Base-by-base conservation (phyloP, 2,797 vertebrate genomes). In the Tokudaia tokunoshimensis region DNA sequence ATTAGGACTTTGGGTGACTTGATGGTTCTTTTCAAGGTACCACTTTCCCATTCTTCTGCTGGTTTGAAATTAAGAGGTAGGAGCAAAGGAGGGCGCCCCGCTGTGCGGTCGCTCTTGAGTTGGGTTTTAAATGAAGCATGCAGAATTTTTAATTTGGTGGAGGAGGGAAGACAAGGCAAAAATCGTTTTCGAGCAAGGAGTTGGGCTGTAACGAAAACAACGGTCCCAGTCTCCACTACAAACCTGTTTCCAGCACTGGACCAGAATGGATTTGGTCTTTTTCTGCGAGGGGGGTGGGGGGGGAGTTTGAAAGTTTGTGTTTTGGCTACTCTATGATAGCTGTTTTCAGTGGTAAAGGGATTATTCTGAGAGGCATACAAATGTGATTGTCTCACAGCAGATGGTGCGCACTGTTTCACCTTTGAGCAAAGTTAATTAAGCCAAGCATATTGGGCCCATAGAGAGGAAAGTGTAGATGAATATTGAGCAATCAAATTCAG, bases 381-480 rank as follows among this genome's bases (percentile, higher is more conserved):
- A 99, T 99, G 99, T 99, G 99, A 99, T 99, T 99, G 99, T 99
- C 99, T 99, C 99, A 99, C 99, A 99, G 99, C 99, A 99, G 99
- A 99, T 99, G 99, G 99, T 99, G 99, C 99, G 99, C 99, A 99
- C 99, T 99, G 99, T 99, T 99, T 99, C 99, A 99, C 99, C 99
- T 99, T 99, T 99, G 99, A 99, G 99, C 99, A 99, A 99, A 99
- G 99, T 99, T 99, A 99, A 99, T 99, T 99, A 99, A 99, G 99
- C 99, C 99, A 98, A 99, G 99, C 99, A 99, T 99, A 99, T 99
- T 99, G 99, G 99, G 99, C 99, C 99, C 99, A 99, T 99, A 99
- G 99, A 99, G 99, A 99, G 99, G 99, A 99, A 99, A 99, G 99
- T 99, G 99, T 99, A 99, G 99, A 99, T 99, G 99, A 99, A 99